These are phyloP conservation scores for Malaclemys terrapin DNA, from an alignment of 2,113 vertebrate species.

Conservation along the genomic window DNA sequence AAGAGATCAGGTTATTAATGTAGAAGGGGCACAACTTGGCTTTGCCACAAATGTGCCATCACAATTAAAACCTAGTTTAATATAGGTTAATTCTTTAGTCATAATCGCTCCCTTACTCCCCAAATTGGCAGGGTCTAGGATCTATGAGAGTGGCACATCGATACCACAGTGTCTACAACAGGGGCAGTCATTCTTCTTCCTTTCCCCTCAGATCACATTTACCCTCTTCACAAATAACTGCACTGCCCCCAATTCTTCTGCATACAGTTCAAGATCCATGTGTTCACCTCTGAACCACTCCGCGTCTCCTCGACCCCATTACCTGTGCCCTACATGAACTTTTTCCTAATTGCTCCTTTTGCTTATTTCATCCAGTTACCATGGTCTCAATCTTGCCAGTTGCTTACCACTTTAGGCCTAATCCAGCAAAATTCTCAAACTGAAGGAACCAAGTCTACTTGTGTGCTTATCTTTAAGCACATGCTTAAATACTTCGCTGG, in stretches of 20 bases:
- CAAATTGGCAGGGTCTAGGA: not conserved
- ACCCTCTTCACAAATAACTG: too few species aligned
- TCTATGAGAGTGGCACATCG: not conserved
- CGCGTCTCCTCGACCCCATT: not conserved
- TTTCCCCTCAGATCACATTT: not conserved
- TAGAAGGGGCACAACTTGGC: not conserved
- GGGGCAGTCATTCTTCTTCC: accelerated
- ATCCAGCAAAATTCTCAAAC: not conserved
- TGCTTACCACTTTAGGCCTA: not conserved
- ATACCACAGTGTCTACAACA: not conserved
- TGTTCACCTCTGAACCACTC: not conserved
- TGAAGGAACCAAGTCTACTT: not conserved
- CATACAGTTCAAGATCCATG: accelerated
- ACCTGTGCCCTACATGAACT: not conserved
- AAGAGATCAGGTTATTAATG: not conserved
- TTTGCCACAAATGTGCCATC: not conserved
- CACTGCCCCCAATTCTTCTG: not conserved
- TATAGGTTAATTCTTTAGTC: not conserved
- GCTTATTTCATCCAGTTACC: not conserved
- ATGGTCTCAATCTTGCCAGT: not conserved
- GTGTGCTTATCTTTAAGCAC: not conserved
- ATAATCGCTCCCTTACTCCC: not conserved
- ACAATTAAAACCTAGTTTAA: not conserved
- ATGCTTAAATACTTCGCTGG: not conserved
- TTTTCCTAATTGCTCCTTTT: not conserved